phyloP scores from a whole-genome alignment of 2,113 vertebrate genomes.

The Narcine bancroftii region DNA sequence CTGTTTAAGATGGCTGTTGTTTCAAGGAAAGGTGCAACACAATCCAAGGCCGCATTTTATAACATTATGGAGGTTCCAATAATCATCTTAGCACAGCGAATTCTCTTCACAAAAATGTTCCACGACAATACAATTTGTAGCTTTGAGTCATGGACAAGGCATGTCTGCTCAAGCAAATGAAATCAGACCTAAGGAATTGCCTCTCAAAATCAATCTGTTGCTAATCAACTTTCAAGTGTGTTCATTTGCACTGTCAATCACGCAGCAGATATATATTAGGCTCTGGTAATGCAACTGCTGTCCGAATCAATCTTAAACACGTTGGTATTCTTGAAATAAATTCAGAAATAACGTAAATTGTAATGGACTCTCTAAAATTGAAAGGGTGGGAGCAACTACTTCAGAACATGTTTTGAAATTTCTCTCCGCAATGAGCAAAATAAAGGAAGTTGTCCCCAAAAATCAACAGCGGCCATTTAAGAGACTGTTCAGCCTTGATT shows the following conservation, averaged over 20 bases:
- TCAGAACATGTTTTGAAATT: neutral
- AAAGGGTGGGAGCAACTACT: neutral
- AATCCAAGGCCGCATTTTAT: neutral
- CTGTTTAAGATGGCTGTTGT: neutral
- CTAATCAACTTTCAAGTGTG: neutral
- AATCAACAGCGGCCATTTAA: neutral
- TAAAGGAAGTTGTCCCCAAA: neutral
- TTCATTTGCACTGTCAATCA: neutral
- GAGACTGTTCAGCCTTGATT: neutral
- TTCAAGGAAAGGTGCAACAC: neutral
- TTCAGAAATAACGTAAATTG: neutral
- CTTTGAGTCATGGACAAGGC: neutral
- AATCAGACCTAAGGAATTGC: neutral
- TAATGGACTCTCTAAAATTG: neutral
- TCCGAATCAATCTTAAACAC: neutral
- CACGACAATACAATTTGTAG: neutral
- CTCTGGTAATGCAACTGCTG: neutral
- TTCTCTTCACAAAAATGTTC: neutral
- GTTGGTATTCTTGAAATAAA: neutral
- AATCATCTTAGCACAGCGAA: neutral
- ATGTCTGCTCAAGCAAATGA: neutral
- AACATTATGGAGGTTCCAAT: neutral
- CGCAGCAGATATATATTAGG: neutral
- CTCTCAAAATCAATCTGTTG: neutral
- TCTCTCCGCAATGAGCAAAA: neutral